Percentiles rank a stretch among this genome's conserved stretches.
phyloP scores from a whole-genome alignment of 2,113 vertebrate genomes.

The Paradisaea rubra region DNA sequence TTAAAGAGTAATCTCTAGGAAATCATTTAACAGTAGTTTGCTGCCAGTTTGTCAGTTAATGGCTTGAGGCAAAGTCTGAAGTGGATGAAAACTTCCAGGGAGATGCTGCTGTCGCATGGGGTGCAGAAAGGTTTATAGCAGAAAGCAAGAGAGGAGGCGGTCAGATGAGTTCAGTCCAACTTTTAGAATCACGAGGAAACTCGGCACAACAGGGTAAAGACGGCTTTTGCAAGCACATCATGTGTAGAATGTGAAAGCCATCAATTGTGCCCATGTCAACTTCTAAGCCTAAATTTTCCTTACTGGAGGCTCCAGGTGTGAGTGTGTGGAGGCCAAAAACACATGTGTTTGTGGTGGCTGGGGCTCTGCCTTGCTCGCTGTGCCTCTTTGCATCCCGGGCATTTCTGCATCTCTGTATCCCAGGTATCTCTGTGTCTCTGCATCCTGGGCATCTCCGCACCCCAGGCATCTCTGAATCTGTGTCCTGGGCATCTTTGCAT shows the following conservation, averaged over 20 bases:
- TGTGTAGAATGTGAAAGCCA: neutral
- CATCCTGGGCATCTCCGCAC: neutral
- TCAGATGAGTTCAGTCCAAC: neutral
- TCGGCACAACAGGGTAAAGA: neutral
- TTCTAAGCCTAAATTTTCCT: neutral
- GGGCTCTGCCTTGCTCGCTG: neutral
- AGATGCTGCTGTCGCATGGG: neutral
- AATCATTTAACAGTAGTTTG: constrained; percentile 58
- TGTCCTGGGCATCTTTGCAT: neutral
- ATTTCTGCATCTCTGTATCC: neutral
- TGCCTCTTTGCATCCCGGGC: neutral
- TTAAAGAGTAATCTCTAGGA: constrained; percentile 64
- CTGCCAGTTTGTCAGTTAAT: constrained; percentile 62
- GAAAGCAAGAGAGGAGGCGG: neutral
- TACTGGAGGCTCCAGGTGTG: neutral
- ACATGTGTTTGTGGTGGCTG: neutral
- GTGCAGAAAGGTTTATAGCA: constrained; percentile 31
- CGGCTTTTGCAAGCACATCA: neutral
- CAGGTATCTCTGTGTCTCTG: neutral
- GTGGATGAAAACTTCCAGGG: constrained; percentile 15
- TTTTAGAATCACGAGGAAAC: neutral
- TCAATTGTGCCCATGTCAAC: neutral
- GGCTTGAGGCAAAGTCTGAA: constrained; percentile 57
- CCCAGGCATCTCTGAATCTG: neutral
- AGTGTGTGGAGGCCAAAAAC: neutral